phyloP scores from a whole-genome alignment of 2,113 vertebrate species.

The Speoplatyrhinus poulsoni region DNA sequence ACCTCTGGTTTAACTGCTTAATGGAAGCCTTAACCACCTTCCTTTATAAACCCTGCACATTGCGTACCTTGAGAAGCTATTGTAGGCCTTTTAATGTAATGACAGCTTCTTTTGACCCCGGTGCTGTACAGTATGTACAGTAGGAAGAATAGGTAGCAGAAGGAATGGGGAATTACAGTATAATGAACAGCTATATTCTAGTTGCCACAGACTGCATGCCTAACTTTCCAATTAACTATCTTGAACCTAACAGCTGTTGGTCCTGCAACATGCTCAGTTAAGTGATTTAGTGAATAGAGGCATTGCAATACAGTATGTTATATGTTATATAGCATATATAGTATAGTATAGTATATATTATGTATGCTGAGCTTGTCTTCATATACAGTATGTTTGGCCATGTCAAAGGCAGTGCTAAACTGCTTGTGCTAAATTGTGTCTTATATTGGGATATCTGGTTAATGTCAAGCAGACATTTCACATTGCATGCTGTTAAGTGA shows the following conservation, averaged over 20 bases:
- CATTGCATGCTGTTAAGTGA: conserved; percentile 29
- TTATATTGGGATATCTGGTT: not conserved
- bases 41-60: conserved; percentile 55
- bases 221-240: too few relatives aligned
- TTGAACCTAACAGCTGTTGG: too few relatives aligned
- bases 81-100: conserved; percentile 48
- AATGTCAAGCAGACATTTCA: conserved; percentile 25
- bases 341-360: too few relatives aligned
- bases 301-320: not conserved
- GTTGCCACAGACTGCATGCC: not conserved
- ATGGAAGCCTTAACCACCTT: conserved; percentile 73
- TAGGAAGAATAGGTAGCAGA: too few relatives aligned
- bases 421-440: not conserved
- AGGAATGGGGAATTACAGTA: too few relatives aligned
- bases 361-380: too few relatives aligned
- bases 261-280: conserved; percentile 3
- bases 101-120: conserved; percentile 42
- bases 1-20: conserved; percentile 91
- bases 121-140: too few relatives aligned
- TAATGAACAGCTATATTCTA: not conserved
- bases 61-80: conserved; percentile 13
- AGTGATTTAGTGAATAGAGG: not conserved
- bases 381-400: too few relatives aligned
- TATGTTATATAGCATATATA: not conserved
- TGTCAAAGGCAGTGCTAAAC: too few relatives aligned